Evolutionary conservation across 2,888 invertebrate genomes (phyloP).

Genomic region (Lepas anatifera): DNA sequence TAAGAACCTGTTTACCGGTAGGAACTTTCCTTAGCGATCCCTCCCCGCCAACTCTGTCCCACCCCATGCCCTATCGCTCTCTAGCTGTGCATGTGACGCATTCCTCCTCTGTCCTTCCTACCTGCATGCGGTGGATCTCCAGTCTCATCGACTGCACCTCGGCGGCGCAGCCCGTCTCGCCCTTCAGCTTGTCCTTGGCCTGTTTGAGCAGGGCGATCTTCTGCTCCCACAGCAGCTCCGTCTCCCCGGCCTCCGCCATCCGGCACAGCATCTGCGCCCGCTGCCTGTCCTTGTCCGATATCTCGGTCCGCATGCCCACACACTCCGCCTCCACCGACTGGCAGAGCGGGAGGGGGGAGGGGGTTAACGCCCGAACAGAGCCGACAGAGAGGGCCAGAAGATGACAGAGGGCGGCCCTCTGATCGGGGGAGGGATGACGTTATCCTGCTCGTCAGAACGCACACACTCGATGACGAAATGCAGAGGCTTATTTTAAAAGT

Average conservation of each 20-base stretch:
- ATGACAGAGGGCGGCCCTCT: too few relatives aligned
- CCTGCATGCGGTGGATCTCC: conserved; percentile 75
- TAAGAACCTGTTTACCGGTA: too few relatives aligned
- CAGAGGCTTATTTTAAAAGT: too few relatives aligned
- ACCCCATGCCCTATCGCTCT: too few relatives aligned
- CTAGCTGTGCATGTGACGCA: too few relatives aligned
- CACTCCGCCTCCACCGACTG: conserved; percentile 56
- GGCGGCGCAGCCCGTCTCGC: conserved; percentile 50
- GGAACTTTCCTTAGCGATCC: too few relatives aligned
- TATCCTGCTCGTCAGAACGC: too few relatives aligned
- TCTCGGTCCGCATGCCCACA: conserved; percentile 52
- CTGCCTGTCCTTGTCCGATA: conserved; percentile 49
- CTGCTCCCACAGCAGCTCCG: conserved; percentile 50
- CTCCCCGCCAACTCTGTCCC: too few relatives aligned
- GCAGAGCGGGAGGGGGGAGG: conserved; percentile 21
- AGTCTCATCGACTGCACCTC: conserved; percentile 62
- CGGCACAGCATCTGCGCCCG: conserved; percentile 47
- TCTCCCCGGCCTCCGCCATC: neutral
- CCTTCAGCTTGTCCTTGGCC: conserved; percentile 51
- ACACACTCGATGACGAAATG: too few relatives aligned
- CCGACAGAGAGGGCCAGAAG: neutral
- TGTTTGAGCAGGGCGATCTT: conserved; percentile 60
- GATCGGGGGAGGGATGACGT: too few relatives aligned
- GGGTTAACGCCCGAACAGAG: too few relatives aligned
- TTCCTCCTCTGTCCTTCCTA: conserved; percentile 35